Evolutionary conservation across 2,888 invertebrate genomes (phyloP), one percentile per base, ranked within the genome.

Genomic region (Cosmopolites sordidus): DNA sequence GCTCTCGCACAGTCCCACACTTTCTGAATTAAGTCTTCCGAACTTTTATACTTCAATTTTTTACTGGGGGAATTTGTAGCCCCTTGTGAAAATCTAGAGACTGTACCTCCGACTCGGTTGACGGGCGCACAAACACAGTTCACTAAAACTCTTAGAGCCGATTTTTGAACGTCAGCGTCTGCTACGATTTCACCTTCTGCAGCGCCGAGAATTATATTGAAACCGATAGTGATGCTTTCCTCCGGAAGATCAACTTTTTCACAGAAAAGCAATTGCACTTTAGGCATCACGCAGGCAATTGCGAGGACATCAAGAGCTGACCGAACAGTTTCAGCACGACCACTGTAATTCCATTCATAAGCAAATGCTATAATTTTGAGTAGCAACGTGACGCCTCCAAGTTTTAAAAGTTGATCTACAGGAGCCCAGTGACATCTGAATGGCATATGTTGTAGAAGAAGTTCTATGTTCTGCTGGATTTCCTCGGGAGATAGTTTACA

Each of bases 121-220:
- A 89, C 83, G 0, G 95, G 95, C 1, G 92, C 92, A 75, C 94
- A 95, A 1, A 96, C 92, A 73, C 94, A 95, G 74, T 95, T 95
- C 47, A 93, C 90, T 51, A 98, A 81, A 15, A 94, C 90, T 62
- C 89, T 83, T 1, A 98, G 77, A 0, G 97, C 95, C 0, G 94
- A 87, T 64, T 90, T 88, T 73, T 95, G 91, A 0, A 96, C 92
- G 63, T 95, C 95, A 0, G 94, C 84, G 69, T 96, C 96, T 1
- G 86, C 83, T 0, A 92, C 86, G 29, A 92, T 86, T 70, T 95
- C 94, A 1, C 94, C 94, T 69, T 95, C 93, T 1, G 94, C 92
- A 16, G 94, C 89, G 11, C 80, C 87, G 43, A 94, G 75, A 40
- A 94, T 83, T 33, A 93, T 87, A 68, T 89, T 90, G 61, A 85